Evolutionary conservation across 2,797 vertebrate species (phyloP), one percentile per base, ranked within the genome.

Genomic region (Astyanax mexicanus): DNA sequence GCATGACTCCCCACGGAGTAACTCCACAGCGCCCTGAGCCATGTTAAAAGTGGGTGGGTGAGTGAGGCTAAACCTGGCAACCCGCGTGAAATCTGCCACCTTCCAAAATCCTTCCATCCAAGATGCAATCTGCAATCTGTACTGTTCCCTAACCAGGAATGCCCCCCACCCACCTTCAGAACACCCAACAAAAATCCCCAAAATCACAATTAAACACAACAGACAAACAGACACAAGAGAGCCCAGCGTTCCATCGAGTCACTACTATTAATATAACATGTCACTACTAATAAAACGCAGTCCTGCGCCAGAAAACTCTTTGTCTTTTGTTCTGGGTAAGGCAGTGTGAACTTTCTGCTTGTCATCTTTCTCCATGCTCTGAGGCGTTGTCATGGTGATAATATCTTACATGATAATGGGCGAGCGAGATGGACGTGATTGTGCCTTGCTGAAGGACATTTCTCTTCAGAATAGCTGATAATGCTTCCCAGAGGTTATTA

Each of bases 61-160:
- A 90, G 88, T 88, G 90, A 90, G 82, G 86, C 85, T 88, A 89
- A 89, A 91, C 90, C 89, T 92, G 90, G 91, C 90, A 92, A 89
- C 87, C 86, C 75, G 32, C 38, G 58, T 54, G 65, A 84, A 68
- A 89, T 86, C 85, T 86, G 82, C 88, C 87, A 91, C 83, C 84
- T 87, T 88, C 83, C 85, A 90, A 89, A 88, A 35, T 79, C 85
- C 81, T 77, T 86, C 52, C 81, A 77, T 86, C 52, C 58, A 67
- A 75, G 67, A 47, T 66, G 45, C 72, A 78, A 68, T 80, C 74
- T 66, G 45, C 72, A 78, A 68, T 80, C 74, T 79, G 66, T 55
- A 58, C 67, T 32, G 40, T 23, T 40, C 40, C 27, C 32, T 13
- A 19, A 79, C n/a, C 64, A 29, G 49, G 74, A 67, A 72, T 25